phyloP scores from a whole-genome alignment of 2,888 invertebrate species.

The Ctenicera cuprea region DNA sequence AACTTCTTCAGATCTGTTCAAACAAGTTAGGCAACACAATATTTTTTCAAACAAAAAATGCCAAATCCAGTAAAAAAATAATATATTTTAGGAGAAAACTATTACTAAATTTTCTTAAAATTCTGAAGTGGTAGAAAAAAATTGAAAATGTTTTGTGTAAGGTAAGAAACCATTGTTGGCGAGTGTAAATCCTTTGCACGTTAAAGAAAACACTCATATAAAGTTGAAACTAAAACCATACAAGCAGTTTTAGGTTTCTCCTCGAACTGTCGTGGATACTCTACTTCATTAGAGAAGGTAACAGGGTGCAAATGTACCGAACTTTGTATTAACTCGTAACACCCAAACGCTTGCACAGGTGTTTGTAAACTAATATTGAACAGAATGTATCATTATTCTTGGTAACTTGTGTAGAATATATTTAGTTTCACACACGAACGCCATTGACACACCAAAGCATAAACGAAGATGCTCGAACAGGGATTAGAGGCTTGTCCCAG shows the following conservation, averaged over 20 bases:
- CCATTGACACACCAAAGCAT: constrained; percentile 2
- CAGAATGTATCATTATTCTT: constrained; percentile 32
- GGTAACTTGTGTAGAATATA: constrained; percentile 14
- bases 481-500: constrained; percentile 13
- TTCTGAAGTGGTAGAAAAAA: no score
- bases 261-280: background rate
- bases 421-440: constrained; percentile 18
- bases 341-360: constrained; percentile 27
- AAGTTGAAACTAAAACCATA: no score
- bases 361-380: constrained; percentile 24
- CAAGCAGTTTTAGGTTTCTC: background rate
- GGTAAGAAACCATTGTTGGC: no score
- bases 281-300: constrained; percentile 12
- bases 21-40: no score
- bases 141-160: no score
- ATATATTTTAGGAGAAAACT: no score
- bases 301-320: background rate
- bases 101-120: no score
- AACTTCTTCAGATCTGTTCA: no score
- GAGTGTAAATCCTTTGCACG: background rate
- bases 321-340: no score
- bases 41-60: no score
- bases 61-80: no score
- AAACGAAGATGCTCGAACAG: constrained; percentile 3
- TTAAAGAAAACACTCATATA: background rate